Percentiles rank a stretch among this genome's conserved stretches.
These are phyloP conservation scores for Clupea harengus DNA, from an alignment of 2,113 vertebrate genomes.

Conservation along the genomic window DNA sequence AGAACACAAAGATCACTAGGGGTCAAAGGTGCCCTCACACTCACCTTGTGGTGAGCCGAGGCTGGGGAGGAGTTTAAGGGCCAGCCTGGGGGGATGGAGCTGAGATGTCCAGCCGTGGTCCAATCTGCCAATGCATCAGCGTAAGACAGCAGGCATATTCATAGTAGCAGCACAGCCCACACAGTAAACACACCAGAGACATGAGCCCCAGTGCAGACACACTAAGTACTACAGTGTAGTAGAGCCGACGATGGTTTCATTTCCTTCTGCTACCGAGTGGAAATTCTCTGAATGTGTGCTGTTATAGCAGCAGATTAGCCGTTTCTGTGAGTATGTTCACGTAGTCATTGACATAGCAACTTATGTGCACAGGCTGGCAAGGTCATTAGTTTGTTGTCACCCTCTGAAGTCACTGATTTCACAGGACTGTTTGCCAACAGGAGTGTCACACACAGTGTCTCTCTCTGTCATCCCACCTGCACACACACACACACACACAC, in stretches of 20 bases:
- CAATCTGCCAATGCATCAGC: conserved; percentile 49
- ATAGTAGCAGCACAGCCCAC: conserved; percentile 16
- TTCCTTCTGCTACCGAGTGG: neutral
- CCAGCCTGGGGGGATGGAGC: conserved; percentile 28
- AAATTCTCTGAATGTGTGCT: neutral
- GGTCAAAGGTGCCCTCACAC: conserved; percentile 38
- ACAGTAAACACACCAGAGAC: neutral
- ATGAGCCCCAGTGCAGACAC: neutral
- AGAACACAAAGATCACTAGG: conserved; percentile 17
- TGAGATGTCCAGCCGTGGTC: conserved; percentile 43
- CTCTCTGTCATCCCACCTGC: neutral
- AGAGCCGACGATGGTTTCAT: neutral
- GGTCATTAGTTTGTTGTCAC: neutral
- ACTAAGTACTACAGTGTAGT: neutral
- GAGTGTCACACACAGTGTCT: too few species aligned
- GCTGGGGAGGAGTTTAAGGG: conserved; percentile 27
- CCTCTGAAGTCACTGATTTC: neutral
- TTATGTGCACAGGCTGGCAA: neutral
- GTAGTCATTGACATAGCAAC: too few species aligned
- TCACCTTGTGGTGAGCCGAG: conserved; percentile 29
- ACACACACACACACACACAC: neutral
- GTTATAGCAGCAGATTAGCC: neutral
- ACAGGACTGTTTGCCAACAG: too few species aligned
- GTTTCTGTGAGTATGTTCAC: too few species aligned
- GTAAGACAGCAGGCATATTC: conserved; percentile 15